phyloP scores from a whole-genome alignment of 1,140 invertebrate species.

The Cyphomyrmex costatus region DNA sequence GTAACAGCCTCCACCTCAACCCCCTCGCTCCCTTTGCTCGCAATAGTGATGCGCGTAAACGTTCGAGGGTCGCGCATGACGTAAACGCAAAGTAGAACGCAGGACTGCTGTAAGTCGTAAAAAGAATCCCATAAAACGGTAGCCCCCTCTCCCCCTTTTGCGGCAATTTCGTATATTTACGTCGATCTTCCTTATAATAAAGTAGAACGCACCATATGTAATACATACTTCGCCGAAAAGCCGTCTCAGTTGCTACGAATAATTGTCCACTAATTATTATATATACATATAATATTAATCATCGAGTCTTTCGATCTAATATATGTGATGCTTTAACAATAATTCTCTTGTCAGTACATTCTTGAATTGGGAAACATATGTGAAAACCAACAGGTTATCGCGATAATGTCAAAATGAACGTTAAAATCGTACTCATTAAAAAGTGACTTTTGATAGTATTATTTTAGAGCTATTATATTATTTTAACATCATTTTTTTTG shows the following conservation, averaged over 20 bases:
- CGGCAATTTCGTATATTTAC: slow-evolving; percentile 75
- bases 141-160: not conserved
- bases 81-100: slow-evolving; percentile 79
- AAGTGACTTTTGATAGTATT: no score
- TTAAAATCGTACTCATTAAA: no score
- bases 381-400: no score
- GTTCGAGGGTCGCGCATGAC: slow-evolving; percentile 77
- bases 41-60: slow-evolving; percentile 62
- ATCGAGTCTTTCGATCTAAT: not conserved
- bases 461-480: no score
- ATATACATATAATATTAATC: not conserved
- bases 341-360: not conserved
- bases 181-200: slow-evolving; percentile 69
- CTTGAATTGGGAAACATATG: not conserved
- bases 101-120: slow-evolving; percentile 81
- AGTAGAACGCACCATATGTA: slow-evolving; percentile 46
- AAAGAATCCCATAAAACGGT: slow-evolving; percentile 80
- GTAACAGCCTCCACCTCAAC: not conserved
- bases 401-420: no score
- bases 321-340: slow-evolving; percentile 7
- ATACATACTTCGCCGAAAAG: not conserved
- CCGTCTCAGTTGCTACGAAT: not conserved
- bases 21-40: not conserved
- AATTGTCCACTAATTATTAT: slow-evolving; percentile 6
- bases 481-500: no score